phyloP scores from a whole-genome alignment of 2,113 vertebrate species.

The Megaceryle maxima region DNA sequence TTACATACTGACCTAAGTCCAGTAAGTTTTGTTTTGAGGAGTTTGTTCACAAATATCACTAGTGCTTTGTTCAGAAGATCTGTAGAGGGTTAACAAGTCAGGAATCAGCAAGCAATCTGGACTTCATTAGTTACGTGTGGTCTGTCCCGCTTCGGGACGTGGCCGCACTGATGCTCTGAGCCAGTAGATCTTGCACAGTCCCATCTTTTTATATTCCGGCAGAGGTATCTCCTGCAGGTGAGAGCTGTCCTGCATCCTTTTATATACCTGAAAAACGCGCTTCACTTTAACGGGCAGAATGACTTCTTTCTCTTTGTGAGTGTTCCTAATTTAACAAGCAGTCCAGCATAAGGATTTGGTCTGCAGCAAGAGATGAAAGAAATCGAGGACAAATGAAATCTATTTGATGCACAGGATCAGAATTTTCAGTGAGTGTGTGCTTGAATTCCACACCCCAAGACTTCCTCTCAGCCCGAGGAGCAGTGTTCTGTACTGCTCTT shows the following conservation, averaged over 20 bases:
- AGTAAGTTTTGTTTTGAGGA: not conserved
- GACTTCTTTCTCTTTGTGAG: not conserved
- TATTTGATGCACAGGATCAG: not conserved
- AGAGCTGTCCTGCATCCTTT: not conserved
- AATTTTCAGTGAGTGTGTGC: not conserved
- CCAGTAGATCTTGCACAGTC: not conserved
- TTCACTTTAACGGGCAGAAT: not conserved
- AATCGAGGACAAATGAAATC: not conserved
- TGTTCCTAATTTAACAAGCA: not conserved
- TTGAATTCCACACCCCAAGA: not conserved
- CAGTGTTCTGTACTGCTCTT: not conserved
- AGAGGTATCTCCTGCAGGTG: not conserved
- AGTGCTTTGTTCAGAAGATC: not conserved
- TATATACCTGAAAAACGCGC: not conserved
- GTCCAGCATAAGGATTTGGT: not conserved
- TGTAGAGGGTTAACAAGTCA: not conserved
- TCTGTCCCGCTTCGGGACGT: not conserved
- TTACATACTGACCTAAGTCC: not conserved
- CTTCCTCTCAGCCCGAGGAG: not conserved
- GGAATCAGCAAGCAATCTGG: not conserved
- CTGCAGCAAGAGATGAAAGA: not conserved
- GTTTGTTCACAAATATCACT: not conserved
- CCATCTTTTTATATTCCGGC: not conserved
- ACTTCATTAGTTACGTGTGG: not conserved
- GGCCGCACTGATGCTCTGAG: not conserved